phyloP scores from a whole-genome alignment of 92 coral and sea anemone species.

The Umimayanthus kanabou region DNA sequence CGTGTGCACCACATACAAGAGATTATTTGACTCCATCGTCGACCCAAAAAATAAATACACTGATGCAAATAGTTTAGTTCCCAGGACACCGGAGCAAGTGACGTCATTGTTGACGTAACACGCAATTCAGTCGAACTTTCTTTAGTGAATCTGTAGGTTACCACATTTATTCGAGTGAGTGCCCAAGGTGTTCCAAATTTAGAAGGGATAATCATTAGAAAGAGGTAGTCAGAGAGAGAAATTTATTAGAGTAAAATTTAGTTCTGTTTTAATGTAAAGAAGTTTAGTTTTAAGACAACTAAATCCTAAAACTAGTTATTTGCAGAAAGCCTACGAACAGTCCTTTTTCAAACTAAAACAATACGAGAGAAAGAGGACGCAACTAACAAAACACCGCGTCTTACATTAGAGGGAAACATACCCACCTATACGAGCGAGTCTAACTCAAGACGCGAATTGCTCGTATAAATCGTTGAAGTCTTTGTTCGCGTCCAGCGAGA shows the following conservation, averaged over 20 bases:
- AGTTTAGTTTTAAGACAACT: no score
- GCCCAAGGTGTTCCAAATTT: neutral
- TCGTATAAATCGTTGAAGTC: no score
- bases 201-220: neutral
- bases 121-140: neutral
- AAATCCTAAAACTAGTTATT: no score
- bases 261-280: no score
- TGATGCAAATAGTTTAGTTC: conserved; percentile 81
- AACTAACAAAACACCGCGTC: no score
- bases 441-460: no score
- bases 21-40: conserved; percentile 72
- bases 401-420: no score
- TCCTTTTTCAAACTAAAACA: no score
- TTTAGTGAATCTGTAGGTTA: neutral
- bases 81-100: conserved; percentile 96
- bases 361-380: no score
- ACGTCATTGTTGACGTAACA: conserved; percentile 79
- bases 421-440: no score
- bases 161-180: neutral
- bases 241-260: neutral
- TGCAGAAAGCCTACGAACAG: no score
- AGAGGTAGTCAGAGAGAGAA: neutral
- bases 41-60: conserved; percentile 82
- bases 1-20: conserved; percentile 87
- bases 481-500: no score